Conservation (phyloP, 2,797 vertebrate species). For the Remorina albescens region DNA sequence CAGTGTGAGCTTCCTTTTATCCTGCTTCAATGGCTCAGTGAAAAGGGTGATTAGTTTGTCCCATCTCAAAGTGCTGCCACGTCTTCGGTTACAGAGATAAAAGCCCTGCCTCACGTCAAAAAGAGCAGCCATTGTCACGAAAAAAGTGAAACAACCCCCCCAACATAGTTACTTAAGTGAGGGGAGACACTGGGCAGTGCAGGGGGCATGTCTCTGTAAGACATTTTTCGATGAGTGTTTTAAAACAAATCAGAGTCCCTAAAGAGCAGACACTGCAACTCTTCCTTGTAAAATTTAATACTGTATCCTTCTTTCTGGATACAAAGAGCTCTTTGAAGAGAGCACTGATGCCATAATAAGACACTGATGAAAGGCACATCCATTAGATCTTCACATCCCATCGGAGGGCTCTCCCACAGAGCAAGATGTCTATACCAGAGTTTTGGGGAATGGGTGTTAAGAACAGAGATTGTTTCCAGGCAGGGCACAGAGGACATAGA, state of each 20-base stretch:
- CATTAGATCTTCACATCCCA: conserved; percentile 65
- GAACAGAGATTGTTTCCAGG: conserved; percentile 26
- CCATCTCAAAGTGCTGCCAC: conserved; percentile 76
- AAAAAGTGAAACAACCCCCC: conserved; percentile 54
- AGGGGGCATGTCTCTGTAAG: conserved; percentile 73
- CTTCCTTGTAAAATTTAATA: conserved; percentile 74
- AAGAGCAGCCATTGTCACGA: conserved; percentile 70
- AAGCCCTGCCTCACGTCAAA: conserved; percentile 69
- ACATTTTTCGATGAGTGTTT: conserved; percentile 68
- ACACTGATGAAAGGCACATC: conserved; percentile 83
- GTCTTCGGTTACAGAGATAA: conserved; percentile 84
- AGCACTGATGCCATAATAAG: conserved; percentile 79
- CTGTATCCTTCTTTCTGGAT: conserved; percentile 69
- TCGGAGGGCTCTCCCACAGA: conserved; percentile 19
- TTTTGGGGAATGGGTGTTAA: conserved; percentile 23
- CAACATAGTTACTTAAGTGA: conserved; percentile 40
- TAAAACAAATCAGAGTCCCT: conserved; percentile 75
- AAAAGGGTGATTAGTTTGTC: conserved; percentile 82
- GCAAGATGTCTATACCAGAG: background rate
- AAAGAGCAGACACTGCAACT: conserved; percentile 47
- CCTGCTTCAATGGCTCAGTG: conserved; percentile 81
- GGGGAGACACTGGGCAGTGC: conserved; percentile 56
- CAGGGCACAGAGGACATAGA: conserved; percentile 13
- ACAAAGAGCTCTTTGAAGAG: conserved; percentile 88
- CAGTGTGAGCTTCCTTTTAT: conserved; percentile 80